phyloP scores from a whole-genome alignment of 2,888 invertebrate genomes.

The Dicycla oo region DNA sequence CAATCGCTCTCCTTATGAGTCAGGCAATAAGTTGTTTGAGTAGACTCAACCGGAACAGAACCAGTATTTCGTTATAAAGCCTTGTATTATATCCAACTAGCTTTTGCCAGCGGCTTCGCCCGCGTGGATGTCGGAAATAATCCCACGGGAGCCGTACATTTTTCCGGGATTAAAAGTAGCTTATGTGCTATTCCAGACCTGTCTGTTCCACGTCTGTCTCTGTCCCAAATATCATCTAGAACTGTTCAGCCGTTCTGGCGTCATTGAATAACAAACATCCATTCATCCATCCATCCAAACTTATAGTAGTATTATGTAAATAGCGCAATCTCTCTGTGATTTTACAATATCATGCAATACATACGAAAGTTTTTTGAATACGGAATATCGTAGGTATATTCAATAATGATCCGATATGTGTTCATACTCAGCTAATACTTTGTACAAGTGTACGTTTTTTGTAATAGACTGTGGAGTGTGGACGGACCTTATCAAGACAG shows the following conservation, averaged over 20 bases:
- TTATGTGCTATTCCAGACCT: too few species aligned
- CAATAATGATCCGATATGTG: not conserved
- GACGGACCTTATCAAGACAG: not conserved
- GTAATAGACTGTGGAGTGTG: not conserved
- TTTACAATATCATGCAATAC: constrained; percentile 44
- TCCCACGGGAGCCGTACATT: too few species aligned
- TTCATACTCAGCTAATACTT: not conserved
- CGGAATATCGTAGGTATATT: constrained; percentile 29
- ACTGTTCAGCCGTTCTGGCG: too few species aligned
- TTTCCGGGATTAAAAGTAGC: too few species aligned
- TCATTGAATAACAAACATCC: too few species aligned
- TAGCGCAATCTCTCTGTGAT: constrained; percentile 31
- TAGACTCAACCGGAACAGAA: constrained; percentile 44
- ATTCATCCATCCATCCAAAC: too few species aligned
- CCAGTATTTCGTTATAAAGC: constrained; percentile 42
- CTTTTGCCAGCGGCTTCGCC: too few species aligned
- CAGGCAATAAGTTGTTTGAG: constrained; percentile 16
- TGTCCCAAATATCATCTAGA: too few species aligned
- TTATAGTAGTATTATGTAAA: too few species aligned
- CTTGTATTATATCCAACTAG: constrained; percentile 38
- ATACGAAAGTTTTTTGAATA: constrained; percentile 20
- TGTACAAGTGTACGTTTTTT: not conserved
- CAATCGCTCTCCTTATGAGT: constrained; percentile 18
- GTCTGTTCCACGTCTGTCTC: too few species aligned
- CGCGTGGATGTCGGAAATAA: too few species aligned